Evolutionary conservation across 1,140 invertebrate species (phyloP).

Genomic region (Rhopalosiphum maidis): DNA sequence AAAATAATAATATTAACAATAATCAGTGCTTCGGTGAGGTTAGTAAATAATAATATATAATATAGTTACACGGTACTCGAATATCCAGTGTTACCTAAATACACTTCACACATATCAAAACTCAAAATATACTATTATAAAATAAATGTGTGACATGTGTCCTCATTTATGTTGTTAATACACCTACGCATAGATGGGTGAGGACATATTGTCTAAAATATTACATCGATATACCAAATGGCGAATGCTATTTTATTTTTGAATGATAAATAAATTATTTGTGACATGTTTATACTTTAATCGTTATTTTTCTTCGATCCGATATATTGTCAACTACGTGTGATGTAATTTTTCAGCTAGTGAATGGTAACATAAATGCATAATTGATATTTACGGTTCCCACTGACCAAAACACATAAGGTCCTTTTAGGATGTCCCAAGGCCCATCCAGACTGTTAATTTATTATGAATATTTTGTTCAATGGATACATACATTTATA

Average conservation of each 20-base stretch:
- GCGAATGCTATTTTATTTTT: background rate
- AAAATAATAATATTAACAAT: too few species aligned
- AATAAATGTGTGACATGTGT: background rate
- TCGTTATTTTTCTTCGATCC: background rate
- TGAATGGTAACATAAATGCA: background rate
- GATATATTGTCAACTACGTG: background rate
- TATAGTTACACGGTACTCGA: background rate
- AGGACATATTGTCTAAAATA: slow-evolving; percentile 7
- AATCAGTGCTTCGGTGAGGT: background rate
- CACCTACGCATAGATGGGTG: background rate
- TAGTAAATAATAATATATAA: background rate
- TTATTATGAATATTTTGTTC: slow-evolving; percentile 16
- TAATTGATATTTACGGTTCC: slow-evolving; percentile 16
- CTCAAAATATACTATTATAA: background rate
- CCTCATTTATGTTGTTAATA: background rate
- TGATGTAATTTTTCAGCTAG: background rate
- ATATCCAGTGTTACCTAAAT: background rate
- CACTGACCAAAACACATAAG: background rate
- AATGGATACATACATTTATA: background rate
- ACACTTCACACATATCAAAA: background rate
- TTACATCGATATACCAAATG: background rate
- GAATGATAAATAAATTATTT: background rate
- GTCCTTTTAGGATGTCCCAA: background rate
- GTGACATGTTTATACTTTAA: background rate
- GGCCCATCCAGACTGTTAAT: background rate